Percentiles rank a stretch among this genome's conserved stretches.
phyloP scores from a whole-genome alignment of 2,888 invertebrate species.

The Acholoe squamosa region DNA sequence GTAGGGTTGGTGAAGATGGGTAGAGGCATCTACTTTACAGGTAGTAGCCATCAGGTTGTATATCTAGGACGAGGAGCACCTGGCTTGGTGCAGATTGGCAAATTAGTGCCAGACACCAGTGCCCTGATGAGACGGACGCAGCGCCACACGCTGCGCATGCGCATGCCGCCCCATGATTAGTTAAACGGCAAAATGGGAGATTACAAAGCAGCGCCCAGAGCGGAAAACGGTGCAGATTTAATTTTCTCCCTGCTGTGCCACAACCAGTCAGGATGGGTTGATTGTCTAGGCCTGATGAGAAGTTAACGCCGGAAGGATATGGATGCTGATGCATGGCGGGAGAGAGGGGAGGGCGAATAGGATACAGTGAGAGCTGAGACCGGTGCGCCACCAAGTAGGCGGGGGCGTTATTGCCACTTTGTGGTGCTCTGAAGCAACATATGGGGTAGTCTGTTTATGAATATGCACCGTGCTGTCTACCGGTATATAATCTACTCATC shows the following conservation, averaged over 20 bases:
- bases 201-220: conserved; percentile 40
- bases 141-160: conserved; percentile 6
- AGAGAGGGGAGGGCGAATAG: not conserved
- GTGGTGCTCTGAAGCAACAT: no score
- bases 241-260: conserved; percentile 6
- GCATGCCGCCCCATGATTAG: conserved; percentile 20
- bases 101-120: conserved; percentile 26
- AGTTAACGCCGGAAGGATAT: conserved; percentile 31
- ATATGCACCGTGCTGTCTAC: no score
- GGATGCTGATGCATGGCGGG: conserved; percentile 52
- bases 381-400: not conserved
- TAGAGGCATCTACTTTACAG: not conserved
- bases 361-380: not conserved
- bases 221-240: conserved; percentile 32
- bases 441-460: no score
- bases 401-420: not conserved
- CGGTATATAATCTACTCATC: no score
- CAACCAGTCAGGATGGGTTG: not conserved
- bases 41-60: not conserved
- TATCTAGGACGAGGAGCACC: not conserved
- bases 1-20: not conserved
- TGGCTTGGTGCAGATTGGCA: conserved; percentile 35
- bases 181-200: conserved; percentile 48
- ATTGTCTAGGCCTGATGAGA: conserved; percentile 43
- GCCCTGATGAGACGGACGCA: not conserved